Evolutionary conservation across 2,888 invertebrate genomes (phyloP), one percentile per base, ranked within the genome.

Genomic region (Cantharis nigra): DNA sequence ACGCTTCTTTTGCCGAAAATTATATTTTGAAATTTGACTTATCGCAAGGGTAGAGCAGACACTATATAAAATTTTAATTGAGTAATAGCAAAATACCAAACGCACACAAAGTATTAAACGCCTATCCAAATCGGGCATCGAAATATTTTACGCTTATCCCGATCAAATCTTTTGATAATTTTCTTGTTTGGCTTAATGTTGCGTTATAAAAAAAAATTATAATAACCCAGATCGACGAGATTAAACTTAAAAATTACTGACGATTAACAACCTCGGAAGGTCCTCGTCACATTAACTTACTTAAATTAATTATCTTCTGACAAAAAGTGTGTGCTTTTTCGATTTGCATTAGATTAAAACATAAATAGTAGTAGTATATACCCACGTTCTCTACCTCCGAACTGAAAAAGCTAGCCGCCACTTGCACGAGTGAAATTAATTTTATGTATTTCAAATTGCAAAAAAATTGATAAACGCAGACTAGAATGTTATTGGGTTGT

Each of bases 1-100:
- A 23, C 18, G 23, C 71, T 74, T 77, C 71, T 74, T 76, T 77
- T 49, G 62, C 23, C 23, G 26, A 63, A 71, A 74, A 77, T 74
- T 77, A 69, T 74, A 71, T 77, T 74, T 70, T 64, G 62, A 67
- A 18, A 10, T 76, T 76, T 76, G 69, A 63, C 64, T 70, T 76
- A 64, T 64, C 49, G 49, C n/a, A 7, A 49, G 49, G 33, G 49
- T 49, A 49, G n/a, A n/a, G 49, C n/a, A 49, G 49, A 49, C 49
- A 49, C 49, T n/a, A n/a, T 49, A 49, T 49, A 49, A 49, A 49
- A 49, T 49, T 49, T 49, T 49, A 13, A 49, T 49, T n/a, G 49
- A 49, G n/a, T n/a, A 49, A 7, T n/a, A n/a, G n/a, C n/a, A 49
- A 49, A 49, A 49, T 49, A 49, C n/a, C 49, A 49, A 49, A 49